Base-by-base conservation (phyloP, 2,888 invertebrate species). In the Standfussiana lucernea region DNA sequence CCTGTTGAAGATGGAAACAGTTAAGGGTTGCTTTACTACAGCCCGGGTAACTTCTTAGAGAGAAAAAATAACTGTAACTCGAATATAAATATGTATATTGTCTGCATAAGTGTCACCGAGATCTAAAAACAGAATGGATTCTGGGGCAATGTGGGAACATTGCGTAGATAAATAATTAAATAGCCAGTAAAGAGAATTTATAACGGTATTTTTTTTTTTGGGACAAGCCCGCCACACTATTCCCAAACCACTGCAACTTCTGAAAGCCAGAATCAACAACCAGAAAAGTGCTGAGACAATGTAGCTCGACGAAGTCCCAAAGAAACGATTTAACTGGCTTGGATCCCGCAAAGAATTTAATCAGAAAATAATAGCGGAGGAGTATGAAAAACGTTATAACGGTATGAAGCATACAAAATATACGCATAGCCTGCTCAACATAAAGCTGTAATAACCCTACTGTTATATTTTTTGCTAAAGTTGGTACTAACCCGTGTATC, bases 401-500 rank as follows among this genome's bases (percentile, higher is more conserved):
- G 45, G 18, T 18, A 56, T 28, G 15, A 28, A 15, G 7, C 56
- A 28, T 56, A 56, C 28, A 56, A 28, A 56, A 53, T n/a, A n/a
- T 53, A 50, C 8, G 24, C 18, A 53, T 53, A 13, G 18, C 28
- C 8, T 28, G 56, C 15, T 28, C 2, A 56, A 56, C 7, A 56
- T 28, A 15, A 28, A 56, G 4, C n/a, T 53, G n/a, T 53, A 13
- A 53, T 53, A 2, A 56, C 28, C 6, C 28, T 15, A 56, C 28
- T 28, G 56, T 56, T 28, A 53, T 28, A 7, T 28, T 7, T 56
- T 15, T 53, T 28, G 2, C 28, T n/a, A 53, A 53, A 53, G 0
- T 28, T 18, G 2, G 8, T 59, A 59, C 61, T 92, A 92, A 97
- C 99, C 99, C 15, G 98, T 98, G 90, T 97, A 99, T 0, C 98